Evolutionary conservation across 37 sponge, comb jelly and placozoan genomes (phyloP), one percentile per base, ranked within the genome.

Genomic region (Dysidea cf. avara): DNA sequence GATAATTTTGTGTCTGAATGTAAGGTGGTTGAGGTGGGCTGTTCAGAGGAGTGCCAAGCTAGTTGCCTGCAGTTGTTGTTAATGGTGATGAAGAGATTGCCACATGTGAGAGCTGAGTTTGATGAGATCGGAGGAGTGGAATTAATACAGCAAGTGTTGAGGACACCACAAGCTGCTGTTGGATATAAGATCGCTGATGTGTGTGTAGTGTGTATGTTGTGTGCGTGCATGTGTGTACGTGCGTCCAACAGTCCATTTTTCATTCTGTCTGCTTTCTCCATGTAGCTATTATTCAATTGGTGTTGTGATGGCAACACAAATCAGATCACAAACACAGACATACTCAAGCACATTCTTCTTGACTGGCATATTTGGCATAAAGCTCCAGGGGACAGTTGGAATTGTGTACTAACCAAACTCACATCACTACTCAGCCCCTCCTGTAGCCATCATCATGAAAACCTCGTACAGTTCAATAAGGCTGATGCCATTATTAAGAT

Each of bases 311-410:
- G n/a, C 46, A 69, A 77, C 13, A 34, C 31, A 29, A 66, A 53
- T 34, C 55, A 57, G 26, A 69, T 94, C 12, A 58, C 66, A 64
- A 63, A 81, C 34, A 47, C 68, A n/a, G 34, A 75, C 20, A 62
- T 95, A 29, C 61, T 90, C 48, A 53, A 74, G 47, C 82, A 95
- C 73, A 84, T 95, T 47, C 85, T 95, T 7, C 72, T 90, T 66
- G 96, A 95, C 70, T 95, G 96, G 91, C 72, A 76, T 34, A 87
- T 95, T 29, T 95, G 96, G 96, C 81, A 89, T 62, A 83, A 68
- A 53, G 86, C 83, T 2, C 55, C 68, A 0, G 72, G 46, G 36
- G 67, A 36, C 43, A 40, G 43, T 39, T 64, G 77, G 46, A 43
- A 9, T 9, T 43, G 5, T 43, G 46, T 88, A 21, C 71, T 88